A percentile compares a stretch with the other conserved stretches of the same genome.
These are phyloP conservation scores for Beris morrisii DNA, from an alignment of 2,888 invertebrate species.

Conservation along the genomic window DNA sequence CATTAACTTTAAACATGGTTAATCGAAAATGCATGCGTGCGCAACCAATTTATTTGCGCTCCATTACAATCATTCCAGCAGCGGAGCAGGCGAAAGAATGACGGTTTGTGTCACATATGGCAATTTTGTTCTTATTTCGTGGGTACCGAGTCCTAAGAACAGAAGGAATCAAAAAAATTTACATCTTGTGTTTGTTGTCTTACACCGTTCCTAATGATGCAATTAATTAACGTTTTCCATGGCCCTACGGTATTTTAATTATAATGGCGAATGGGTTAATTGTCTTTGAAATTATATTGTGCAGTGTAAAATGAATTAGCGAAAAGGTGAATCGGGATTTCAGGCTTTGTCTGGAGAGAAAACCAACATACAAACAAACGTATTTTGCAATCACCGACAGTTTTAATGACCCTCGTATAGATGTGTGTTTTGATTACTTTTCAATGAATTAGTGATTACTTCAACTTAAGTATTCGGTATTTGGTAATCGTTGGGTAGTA, in stretches of 20 bases:
- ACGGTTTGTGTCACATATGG: conserved; percentile 2
- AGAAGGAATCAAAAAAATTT: not conserved
- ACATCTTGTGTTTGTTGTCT: conserved; percentile 10
- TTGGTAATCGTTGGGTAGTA: too few relatives aligned
- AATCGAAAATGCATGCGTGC: conserved; percentile 8
- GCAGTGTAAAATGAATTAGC: too few relatives aligned
- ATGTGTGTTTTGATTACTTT: too few relatives aligned
- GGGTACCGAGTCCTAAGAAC: not conserved
- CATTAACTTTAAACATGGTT: conserved; percentile 17
- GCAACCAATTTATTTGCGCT: conserved; percentile 22
- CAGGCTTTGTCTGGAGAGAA: too few relatives aligned
- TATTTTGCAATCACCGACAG: too few relatives aligned
- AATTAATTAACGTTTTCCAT: conserved; percentile 28
- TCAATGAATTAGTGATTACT: too few relatives aligned
- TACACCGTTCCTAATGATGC: conserved; percentile 23
- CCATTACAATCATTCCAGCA: conserved; percentile 6
- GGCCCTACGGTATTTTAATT: conserved; percentile 21
- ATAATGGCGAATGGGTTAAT: conserved; percentile 26
- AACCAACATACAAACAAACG: too few relatives aligned
- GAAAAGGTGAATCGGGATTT: too few relatives aligned
- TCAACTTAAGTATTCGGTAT: too few relatives aligned
- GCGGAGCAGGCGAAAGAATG: conserved; percentile 5
- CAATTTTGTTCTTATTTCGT: not conserved
- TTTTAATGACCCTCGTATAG: too few relatives aligned
- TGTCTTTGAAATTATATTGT: conserved; percentile 24